Conservation (phyloP, 1,140 invertebrate species). For the Papilio polytes region DNA sequence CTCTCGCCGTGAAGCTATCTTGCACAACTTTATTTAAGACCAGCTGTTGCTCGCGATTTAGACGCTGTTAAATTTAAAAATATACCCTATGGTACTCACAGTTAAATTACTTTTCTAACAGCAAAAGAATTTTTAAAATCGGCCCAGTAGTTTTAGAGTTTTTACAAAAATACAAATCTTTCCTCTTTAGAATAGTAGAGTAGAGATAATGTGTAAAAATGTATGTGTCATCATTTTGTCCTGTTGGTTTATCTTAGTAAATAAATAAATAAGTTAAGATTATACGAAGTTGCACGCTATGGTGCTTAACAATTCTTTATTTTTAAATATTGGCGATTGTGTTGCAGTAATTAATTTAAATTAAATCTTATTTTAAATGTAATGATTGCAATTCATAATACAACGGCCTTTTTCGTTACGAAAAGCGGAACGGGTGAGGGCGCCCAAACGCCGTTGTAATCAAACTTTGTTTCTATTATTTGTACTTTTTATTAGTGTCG, state of each 20-base stretch:
- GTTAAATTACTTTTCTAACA: too few relatives aligned
- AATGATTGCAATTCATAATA: background rate
- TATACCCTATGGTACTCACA: too few relatives aligned
- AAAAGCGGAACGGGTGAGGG: constrained; percentile 21
- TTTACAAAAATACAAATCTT: too few relatives aligned
- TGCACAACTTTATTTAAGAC: background rate
- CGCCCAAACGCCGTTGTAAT: background rate
- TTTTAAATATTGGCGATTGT: background rate
- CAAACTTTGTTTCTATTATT: constrained; percentile 17
- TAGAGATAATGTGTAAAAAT: too few relatives aligned
- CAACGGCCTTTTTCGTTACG: constrained; percentile 17
- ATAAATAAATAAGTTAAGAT: background rate
- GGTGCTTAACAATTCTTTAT: background rate
- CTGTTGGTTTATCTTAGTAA: too few relatives aligned
- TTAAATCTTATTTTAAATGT: constrained; percentile 12
- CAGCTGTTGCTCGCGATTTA: too few relatives aligned
- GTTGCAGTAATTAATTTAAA: background rate
- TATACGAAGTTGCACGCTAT: background rate
- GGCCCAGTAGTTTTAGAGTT: too few relatives aligned
- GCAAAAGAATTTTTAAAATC: too few relatives aligned
- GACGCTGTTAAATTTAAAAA: too few relatives aligned
- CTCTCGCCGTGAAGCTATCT: background rate
- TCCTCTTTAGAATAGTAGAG: too few relatives aligned
- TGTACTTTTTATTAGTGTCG: constrained; percentile 2
- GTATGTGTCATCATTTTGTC: too few relatives aligned